A percentile compares a stretch with the other conserved stretches of the same genome.
Conservation (phyloP, 2,888 invertebrate genomes). For the Rhaphigaster nebulosa region DNA sequence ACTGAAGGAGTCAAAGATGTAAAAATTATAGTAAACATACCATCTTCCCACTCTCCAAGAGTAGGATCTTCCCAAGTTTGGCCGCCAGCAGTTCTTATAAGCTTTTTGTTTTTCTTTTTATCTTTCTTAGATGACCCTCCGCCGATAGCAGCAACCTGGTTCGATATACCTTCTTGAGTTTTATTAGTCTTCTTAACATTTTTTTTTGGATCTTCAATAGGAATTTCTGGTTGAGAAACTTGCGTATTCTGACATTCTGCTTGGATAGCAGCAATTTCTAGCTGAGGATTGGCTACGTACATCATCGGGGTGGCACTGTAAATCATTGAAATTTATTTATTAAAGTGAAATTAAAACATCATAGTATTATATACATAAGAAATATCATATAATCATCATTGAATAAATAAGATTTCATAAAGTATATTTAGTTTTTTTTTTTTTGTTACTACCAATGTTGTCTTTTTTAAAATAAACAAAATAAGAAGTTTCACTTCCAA, state of each 20-base stretch:
- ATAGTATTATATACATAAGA: not conserved
- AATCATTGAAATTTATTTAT: not conserved
- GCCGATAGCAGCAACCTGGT: slow-evolving; percentile 57
- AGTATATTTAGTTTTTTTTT: too few species aligned
- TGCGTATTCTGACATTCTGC: slow-evolving; percentile 55
- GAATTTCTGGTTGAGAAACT: slow-evolving; percentile 65
- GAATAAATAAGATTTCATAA: too few species aligned
- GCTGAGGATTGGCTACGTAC: slow-evolving; percentile 68
- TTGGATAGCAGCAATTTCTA: slow-evolving; percentile 66
- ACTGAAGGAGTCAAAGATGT: not conserved
- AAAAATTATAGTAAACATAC: slow-evolving; percentile 68
- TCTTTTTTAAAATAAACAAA: too few species aligned
- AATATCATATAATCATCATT: not conserved
- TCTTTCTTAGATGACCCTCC: slow-evolving; percentile 68
- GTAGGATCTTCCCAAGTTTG: slow-evolving; percentile 97
- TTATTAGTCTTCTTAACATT: slow-evolving; percentile 66
- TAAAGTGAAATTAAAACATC: not conserved
- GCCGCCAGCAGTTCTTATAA: slow-evolving; percentile 92
- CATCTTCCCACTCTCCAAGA: slow-evolving; percentile 94
- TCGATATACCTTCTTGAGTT: slow-evolving; percentile 56
- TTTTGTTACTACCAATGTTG: too few species aligned
- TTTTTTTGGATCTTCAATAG: slow-evolving; percentile 63
- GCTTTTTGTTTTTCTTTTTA: slow-evolving; percentile 77
- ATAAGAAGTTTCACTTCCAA: too few species aligned
- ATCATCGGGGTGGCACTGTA: slow-evolving; percentile 70